A percentile compares a stretch with the other conserved stretches of the same genome.
phyloP scores from a whole-genome alignment of 2,888 invertebrate species.

The Odontothrips loti region DNA sequence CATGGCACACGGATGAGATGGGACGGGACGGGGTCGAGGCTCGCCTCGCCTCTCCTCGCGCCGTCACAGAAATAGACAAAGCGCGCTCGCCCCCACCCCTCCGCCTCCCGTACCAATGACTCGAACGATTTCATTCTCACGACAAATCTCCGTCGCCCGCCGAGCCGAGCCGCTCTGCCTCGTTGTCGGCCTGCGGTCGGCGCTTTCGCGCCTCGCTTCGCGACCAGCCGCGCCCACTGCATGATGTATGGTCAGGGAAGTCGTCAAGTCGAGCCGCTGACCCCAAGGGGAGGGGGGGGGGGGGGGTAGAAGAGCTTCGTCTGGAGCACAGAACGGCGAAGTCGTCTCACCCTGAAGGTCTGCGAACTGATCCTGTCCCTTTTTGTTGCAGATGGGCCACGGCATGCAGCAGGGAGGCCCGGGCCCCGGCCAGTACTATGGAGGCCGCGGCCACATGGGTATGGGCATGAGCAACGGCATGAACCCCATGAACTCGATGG shows the following conservation, averaged over 20 bases:
- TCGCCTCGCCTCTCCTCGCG: background rate
- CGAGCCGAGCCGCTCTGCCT: background rate
- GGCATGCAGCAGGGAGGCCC: conserved; percentile 57
- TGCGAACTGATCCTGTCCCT: conserved; percentile 36
- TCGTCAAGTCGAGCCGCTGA: too few species aligned
- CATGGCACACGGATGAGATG: background rate
- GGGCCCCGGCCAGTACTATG: conserved; percentile 57
- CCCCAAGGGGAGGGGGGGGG: too few species aligned
- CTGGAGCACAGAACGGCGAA: too few species aligned
- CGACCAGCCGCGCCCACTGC: background rate
- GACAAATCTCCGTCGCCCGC: background rate
- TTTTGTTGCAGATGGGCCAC: conserved; percentile 62
- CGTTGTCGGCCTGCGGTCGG: too few species aligned
- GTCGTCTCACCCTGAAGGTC: too few species aligned
- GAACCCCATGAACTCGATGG: conserved; percentile 62
- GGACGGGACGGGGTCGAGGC: background rate
- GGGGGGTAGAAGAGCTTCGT: too few species aligned
- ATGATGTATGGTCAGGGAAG: background rate
- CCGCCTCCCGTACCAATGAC: background rate
- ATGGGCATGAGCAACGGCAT: conserved; percentile 57
- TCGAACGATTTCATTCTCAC: conserved; percentile 12
- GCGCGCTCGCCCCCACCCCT: background rate
- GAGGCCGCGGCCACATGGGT: conserved; percentile 53
- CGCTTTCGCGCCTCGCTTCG: too few species aligned
- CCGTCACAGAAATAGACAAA: conserved; percentile 12